Percentiles rank a stretch among this genome's conserved stretches.
Evolutionary conservation across 2,888 invertebrate species (phyloP).

Genomic region (Dynastes maya): DNA sequence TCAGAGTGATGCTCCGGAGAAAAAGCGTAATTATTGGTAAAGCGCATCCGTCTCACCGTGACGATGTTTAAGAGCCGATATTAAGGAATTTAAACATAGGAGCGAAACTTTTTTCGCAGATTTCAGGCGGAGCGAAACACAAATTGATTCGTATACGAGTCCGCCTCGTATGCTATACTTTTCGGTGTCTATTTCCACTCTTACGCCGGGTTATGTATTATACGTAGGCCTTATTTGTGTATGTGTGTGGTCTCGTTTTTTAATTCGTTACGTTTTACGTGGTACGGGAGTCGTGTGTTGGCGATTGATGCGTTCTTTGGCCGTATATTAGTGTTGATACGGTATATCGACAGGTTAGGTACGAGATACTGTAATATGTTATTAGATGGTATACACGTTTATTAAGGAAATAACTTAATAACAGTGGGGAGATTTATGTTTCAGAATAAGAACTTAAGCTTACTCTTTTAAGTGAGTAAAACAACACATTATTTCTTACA

Average conservation of each 20-base stretch:
- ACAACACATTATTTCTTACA: too few species aligned
- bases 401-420: too few species aligned
- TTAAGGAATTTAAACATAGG: conserved; percentile 49
- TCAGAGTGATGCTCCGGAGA: conserved; percentile 14
- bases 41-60: conserved; percentile 44
- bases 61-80: conserved; percentile 50
- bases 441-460: too few species aligned
- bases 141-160: conserved; percentile 46
- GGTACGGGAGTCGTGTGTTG: conserved; percentile 23
- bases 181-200: conserved; percentile 42
- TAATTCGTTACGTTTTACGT: conserved; percentile 38
- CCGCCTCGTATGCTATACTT: background rate
- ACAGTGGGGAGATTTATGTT: too few species aligned
- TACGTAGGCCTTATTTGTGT: background rate
- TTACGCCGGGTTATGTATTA: too few species aligned
- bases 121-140: conserved; percentile 34
- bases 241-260: conserved; percentile 48
- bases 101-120: conserved; percentile 46
- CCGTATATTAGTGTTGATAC: background rate
- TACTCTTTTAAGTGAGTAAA: too few species aligned
- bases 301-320: conserved; percentile 27
- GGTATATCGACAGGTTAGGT: background rate
- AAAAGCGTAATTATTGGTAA: conserved; percentile 47
- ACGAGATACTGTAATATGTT: background rate
- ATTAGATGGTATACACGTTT: background rate